phyloP scores from a whole-genome alignment of 53 echinoderm and acorn worm genomes.

The Hippasteria phrygiana region DNA sequence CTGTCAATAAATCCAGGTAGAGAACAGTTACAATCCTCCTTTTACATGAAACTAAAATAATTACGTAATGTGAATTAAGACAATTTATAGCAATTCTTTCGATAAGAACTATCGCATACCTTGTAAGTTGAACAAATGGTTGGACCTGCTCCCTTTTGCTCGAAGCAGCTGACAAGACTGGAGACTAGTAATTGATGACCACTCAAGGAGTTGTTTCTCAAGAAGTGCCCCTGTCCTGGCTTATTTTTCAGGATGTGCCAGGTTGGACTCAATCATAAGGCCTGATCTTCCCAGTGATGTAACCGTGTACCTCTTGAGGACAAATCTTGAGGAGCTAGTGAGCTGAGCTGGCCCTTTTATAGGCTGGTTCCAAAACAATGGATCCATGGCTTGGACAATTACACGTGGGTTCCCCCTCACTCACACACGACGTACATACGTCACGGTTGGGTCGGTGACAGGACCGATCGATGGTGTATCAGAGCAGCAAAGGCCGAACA shows the following conservation, averaged over 20 bases:
- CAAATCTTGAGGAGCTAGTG: constrained; percentile 22
- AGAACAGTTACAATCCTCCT: no score
- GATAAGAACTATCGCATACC: no score
- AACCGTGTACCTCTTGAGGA: constrained; percentile 31
- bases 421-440: constrained; percentile 41
- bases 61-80: no score
- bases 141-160: no score
- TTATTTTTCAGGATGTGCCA: no score
- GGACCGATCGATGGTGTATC: constrained; percentile 21
- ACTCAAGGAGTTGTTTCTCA: background rate
- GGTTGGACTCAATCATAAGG: constrained; percentile 2
- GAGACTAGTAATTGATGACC: no score
- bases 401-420: constrained; percentile 32
- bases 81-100: no score
- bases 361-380: constrained; percentile 51
- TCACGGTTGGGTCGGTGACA: constrained; percentile 54
- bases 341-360: constrained; percentile 32
- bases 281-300: background rate
- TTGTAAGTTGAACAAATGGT: no score
- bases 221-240: background rate
- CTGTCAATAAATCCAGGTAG: no score
- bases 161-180: no score
- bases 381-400: constrained; percentile 13
- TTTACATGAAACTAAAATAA: no score
- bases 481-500: background rate